A percentile compares a stretch with the other conserved stretches of the same genome.
phyloP scores from a whole-genome alignment of 2,888 invertebrate species.

The Zootermopsis nevadensis region DNA sequence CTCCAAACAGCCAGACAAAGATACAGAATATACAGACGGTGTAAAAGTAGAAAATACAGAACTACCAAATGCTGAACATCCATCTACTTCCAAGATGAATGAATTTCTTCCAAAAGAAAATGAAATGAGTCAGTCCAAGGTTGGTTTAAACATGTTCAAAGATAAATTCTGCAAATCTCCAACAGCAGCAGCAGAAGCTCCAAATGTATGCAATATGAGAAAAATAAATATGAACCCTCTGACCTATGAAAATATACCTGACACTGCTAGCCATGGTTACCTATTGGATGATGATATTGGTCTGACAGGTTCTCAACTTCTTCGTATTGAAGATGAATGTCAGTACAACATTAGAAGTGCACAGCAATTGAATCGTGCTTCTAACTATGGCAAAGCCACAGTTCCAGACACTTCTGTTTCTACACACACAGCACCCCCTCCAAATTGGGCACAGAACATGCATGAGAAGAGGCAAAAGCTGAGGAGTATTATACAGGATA shows the following conservation, averaged over 20 bases:
- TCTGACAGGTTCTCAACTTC: slow-evolving; percentile 9
- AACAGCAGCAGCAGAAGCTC: background rate
- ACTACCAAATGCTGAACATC: background rate
- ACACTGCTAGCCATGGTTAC: background rate
- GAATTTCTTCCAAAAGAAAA: background rate
- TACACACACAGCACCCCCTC: background rate
- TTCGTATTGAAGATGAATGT: slow-evolving; percentile 30
- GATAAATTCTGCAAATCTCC: background rate
- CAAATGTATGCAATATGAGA: background rate
- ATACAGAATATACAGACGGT: background rate
- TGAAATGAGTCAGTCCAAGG: background rate
- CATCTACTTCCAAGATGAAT: background rate
- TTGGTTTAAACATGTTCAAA: background rate
- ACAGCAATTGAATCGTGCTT: background rate
- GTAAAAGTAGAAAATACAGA: background rate
- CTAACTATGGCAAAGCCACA: background rate
- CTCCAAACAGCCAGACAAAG: background rate
- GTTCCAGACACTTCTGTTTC: background rate
- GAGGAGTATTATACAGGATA: background rate
- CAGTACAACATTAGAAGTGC: background rate
- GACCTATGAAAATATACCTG: background rate
- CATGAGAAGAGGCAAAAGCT: slow-evolving; percentile 23
- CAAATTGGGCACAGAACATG: background rate
- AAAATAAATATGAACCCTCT: background rate
- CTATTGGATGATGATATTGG: slow-evolving; percentile 28